Evolutionary conservation across 2,797 vertebrate genomes (phyloP).

Genomic region (Phyllotis vaccarum): DNA sequence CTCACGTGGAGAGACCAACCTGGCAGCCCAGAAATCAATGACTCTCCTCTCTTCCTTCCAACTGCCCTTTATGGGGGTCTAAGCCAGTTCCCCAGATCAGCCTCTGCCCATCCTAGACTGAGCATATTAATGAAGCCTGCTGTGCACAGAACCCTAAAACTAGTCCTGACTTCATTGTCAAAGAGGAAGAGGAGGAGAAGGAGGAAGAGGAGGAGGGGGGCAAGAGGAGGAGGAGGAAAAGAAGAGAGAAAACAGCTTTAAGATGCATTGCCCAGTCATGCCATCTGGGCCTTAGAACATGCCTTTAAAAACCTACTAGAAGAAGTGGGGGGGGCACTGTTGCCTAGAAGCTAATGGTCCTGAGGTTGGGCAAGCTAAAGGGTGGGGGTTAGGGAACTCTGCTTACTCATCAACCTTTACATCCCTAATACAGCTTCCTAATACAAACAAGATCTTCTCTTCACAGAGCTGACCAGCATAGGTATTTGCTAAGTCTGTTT

Average conservation of each 20-base stretch:
- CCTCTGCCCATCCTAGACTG: conserved; percentile 23
- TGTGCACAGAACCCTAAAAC: conserved; percentile 38
- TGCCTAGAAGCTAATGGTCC: background rate
- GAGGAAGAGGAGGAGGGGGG: background rate
- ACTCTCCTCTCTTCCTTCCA: background rate
- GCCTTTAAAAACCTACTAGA: background rate
- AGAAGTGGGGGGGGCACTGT: background rate
- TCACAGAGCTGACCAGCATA: background rate
- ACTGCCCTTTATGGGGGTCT: background rate
- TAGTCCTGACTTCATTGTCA: conserved; percentile 17
- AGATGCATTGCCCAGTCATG: background rate
- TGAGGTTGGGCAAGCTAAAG: background rate
- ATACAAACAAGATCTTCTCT: background rate
- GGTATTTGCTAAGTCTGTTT: background rate
- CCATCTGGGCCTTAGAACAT: background rate
- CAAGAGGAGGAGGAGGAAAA: background rate
- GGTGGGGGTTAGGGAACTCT: no score
- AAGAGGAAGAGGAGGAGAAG: background rate
- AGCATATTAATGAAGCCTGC: conserved; percentile 13
- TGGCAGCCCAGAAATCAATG: background rate
- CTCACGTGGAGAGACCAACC: background rate
- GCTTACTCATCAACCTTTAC: background rate
- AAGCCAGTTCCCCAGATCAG: background rate
- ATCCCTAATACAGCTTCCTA: rapidly evolving
- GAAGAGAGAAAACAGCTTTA: background rate